Percentiles rank a stretch among this genome's conserved stretches.
Conservation (phyloP, 2,888 invertebrate species). For the Sympetrum striolatum region DNA sequence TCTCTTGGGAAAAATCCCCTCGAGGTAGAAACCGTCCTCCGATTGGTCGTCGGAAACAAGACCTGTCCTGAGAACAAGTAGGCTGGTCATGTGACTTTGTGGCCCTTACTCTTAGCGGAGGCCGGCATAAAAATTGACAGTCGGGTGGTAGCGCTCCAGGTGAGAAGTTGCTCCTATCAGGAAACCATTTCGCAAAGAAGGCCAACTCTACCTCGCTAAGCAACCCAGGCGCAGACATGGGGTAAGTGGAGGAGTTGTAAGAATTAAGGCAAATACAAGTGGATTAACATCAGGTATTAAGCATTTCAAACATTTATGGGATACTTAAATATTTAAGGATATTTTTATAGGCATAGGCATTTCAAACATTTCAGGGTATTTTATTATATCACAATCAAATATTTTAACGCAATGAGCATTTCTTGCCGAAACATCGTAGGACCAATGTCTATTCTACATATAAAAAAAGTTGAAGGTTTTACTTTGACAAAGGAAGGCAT, state of each 20-base stretch:
- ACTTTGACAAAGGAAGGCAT: too few species aligned
- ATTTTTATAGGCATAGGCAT: too few species aligned
- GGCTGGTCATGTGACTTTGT: constrained; percentile 18
- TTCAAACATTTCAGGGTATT: too few species aligned
- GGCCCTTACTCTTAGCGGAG: constrained; percentile 7
- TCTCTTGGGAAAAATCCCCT: neutral
- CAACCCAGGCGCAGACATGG: neutral
- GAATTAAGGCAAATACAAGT: neutral
- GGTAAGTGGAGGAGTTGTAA: neutral
- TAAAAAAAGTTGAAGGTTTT: too few species aligned
- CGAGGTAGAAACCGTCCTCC: neutral
- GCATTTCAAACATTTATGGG: too few species aligned
- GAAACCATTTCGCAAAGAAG: neutral
- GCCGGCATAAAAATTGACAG: neutral
- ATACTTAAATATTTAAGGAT: too few species aligned
- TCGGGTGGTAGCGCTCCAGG: neutral
- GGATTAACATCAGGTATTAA: too few species aligned
- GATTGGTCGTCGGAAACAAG: neutral
- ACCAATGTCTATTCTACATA: too few species aligned
- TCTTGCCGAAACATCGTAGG: too few species aligned
- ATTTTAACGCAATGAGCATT: too few species aligned
- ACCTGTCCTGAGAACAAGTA: neutral
- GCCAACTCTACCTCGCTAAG: neutral
- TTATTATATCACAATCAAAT: too few species aligned
- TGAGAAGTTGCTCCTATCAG: neutral